Conservation (phyloP, 2,797 vertebrate genomes). For the Acridotheres tristis region DNA sequence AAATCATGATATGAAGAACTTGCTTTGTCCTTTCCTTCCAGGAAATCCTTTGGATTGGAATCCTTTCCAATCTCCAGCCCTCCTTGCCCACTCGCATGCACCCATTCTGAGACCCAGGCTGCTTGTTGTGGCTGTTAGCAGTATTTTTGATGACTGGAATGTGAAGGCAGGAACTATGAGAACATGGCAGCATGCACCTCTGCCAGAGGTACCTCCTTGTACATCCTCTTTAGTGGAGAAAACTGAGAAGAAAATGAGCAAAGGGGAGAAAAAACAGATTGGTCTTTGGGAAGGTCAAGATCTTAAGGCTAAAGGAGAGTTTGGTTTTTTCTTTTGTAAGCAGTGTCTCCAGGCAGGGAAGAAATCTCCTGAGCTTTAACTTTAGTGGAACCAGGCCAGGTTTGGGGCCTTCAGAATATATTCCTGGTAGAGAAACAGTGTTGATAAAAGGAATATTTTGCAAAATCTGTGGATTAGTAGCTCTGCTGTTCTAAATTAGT, state of each 20-base stretch:
- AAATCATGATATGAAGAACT: neutral
- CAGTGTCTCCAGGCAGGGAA: neutral
- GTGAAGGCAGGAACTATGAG: neutral
- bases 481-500: neutral
- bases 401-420: neutral
- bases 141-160: neutral
- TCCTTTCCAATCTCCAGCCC: neutral
- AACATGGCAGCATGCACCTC: neutral
- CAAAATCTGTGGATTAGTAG: neutral
- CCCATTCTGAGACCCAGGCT: neutral
- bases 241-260: neutral
- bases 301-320: neutral
- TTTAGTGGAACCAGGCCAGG: neutral
- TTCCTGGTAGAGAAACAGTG: neutral
- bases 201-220: neutral
- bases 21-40: neutral
- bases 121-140: neutral
- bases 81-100: neutral
- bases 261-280: accelerated
- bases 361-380: neutral
- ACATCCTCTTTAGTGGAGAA: neutral
- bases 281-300: neutral
- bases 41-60: too few species aligned
- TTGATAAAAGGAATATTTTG: too few species aligned
- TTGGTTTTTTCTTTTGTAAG: neutral